Evolutionary conservation across 2,888 invertebrate genomes (phyloP).

Genomic region (Pseudoips prasinana): DNA sequence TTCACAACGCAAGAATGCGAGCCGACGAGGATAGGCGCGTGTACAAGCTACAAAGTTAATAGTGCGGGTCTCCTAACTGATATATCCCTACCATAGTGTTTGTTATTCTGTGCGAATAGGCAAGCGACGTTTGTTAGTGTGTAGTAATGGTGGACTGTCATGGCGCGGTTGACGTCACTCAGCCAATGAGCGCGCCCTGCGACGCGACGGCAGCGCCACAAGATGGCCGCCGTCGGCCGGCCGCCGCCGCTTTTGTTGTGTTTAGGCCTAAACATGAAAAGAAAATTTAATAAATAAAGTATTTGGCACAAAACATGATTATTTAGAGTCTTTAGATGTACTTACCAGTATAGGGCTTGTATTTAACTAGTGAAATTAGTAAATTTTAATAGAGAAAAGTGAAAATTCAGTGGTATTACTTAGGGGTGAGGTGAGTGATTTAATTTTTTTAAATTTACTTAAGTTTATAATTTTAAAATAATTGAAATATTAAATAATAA

Average conservation of each 20-base stretch:
- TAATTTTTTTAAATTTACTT: too few relatives aligned
- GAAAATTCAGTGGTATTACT: slow-evolving; percentile 42
- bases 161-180: slow-evolving; percentile 78
- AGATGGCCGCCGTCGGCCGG: slow-evolving; percentile 75
- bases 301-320: slow-evolving; percentile 22
- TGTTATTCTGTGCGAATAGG: slow-evolving; percentile 36
- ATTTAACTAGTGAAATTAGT: slow-evolving; percentile 15
- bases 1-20: slow-evolving; percentile 73
- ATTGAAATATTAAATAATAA: too few relatives aligned
- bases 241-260: slow-evolving; percentile 70
- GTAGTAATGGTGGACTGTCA: slow-evolving; percentile 75
- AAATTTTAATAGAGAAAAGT: slow-evolving; percentile 22
- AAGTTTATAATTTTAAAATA: too few relatives aligned
- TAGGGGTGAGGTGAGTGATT: slow-evolving; percentile 40
- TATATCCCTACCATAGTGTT: slow-evolving; percentile 36
- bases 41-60: slow-evolving; percentile 44
- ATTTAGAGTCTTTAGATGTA: slow-evolving; percentile 21
- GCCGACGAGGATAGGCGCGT: slow-evolving; percentile 68
- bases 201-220: slow-evolving; percentile 77
- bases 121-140: slow-evolving; percentile 45
- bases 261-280: slow-evolving; percentile 74
- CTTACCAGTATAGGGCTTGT: slow-evolving; percentile 10
- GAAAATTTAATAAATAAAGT: slow-evolving; percentile 39
- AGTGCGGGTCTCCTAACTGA: slow-evolving; percentile 24
- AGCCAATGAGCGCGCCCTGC: slow-evolving; percentile 69